Conservation (phyloP, 2,888 invertebrate species). For the Apocheima hispidaria region DNA sequence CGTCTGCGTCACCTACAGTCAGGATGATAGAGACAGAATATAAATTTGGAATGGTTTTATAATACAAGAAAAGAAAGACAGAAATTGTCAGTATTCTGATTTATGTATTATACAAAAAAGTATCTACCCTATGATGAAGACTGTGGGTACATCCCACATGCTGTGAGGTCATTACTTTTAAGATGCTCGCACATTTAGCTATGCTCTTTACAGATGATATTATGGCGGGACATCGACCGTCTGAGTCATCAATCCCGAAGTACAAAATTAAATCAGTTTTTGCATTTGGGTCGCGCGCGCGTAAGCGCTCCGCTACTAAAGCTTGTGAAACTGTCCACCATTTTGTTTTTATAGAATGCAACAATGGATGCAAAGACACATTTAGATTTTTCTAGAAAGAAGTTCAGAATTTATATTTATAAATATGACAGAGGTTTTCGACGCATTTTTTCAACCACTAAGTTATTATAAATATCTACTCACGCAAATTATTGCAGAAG, state of each 20-base stretch:
- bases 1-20: too few species aligned
- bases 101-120: background rate
- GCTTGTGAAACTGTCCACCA: slow-evolving; percentile 31
- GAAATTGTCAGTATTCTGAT: too few species aligned
- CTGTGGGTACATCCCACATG: background rate
- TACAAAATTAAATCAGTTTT: slow-evolving; percentile 49
- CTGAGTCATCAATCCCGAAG: slow-evolving; percentile 60
- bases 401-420: too few species aligned
- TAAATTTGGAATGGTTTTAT: too few species aligned
- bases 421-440: too few species aligned
- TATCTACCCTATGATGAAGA: background rate
- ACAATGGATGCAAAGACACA: too few species aligned
- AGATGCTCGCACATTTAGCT: background rate
- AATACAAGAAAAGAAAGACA: too few species aligned
- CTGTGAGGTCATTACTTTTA: background rate
- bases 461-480: too few species aligned
- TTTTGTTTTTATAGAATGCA: slow-evolving; percentile 38
- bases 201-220: slow-evolving; percentile 31
- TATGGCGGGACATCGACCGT: slow-evolving; percentile 59
- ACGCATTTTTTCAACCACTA: too few species aligned
- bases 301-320: slow-evolving; percentile 28
- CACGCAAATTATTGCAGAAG: too few species aligned
- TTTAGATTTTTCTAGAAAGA: too few species aligned
- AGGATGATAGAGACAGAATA: too few species aligned
- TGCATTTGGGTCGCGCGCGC: slow-evolving; percentile 70